Percentiles rank a stretch among this genome's conserved stretches.
Evolutionary conservation across 2,797 vertebrate genomes (phyloP).

Genomic region (Glyptemys insculpta): DNA sequence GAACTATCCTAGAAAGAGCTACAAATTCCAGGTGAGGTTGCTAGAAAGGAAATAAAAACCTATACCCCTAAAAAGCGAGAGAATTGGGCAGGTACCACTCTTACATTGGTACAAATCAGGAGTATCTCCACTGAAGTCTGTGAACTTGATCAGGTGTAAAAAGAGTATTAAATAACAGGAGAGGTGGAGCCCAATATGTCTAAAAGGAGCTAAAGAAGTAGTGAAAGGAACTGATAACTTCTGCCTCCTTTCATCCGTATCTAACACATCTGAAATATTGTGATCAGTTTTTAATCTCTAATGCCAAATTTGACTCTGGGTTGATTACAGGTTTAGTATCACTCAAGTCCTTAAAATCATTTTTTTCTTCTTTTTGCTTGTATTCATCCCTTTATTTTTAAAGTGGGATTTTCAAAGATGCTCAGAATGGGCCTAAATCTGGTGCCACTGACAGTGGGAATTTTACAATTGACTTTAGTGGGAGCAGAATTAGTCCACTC

Average conservation of each 20-base stretch:
- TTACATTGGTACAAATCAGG: neutral
- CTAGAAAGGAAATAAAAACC: no score
- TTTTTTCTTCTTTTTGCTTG: neutral
- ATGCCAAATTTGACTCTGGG: neutral
- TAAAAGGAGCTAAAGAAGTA: neutral
- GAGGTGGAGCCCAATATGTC: neutral
- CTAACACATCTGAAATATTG: no score
- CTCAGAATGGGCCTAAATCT: neutral
- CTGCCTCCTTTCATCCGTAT: no score
- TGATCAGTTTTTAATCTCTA: neutral
- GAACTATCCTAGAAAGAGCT: no score
- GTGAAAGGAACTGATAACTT: no score
- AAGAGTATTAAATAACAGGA: neutral
- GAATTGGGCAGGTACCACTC: neutral
- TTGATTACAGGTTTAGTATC: neutral
- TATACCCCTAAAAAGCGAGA: neutral
- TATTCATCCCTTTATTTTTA: rapidly evolving
- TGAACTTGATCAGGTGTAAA: neutral
- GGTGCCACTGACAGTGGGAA: neutral
- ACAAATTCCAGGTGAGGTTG: no score
- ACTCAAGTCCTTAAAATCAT: neutral
- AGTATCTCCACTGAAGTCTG: neutral
- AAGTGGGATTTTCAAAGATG: neutral
- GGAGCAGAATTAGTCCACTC: neutral
- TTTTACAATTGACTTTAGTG: no score